phyloP scores from a whole-genome alignment of 35 echinoderm and acorn worm species.

The Heliocidaris tuberculata region DNA sequence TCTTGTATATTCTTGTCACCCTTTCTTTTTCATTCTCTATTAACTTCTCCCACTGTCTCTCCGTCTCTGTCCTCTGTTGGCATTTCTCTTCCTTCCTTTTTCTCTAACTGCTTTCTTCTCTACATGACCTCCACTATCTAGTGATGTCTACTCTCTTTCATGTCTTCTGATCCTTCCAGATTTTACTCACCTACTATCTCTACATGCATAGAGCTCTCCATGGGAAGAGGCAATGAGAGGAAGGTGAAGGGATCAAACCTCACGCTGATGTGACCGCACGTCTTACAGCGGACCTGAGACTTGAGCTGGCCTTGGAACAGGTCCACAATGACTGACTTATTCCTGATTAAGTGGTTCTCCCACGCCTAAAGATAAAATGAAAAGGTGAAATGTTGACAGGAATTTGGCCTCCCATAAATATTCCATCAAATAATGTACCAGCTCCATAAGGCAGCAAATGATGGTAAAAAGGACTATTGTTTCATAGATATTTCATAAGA shows the following conservation, averaged over 20 bases:
- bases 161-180: neutral
- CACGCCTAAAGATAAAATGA: constrained; percentile 67
- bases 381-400: neutral
- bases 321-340: constrained; percentile 92
- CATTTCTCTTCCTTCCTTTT: too few relatives aligned
- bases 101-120: too few relatives aligned
- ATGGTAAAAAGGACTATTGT: too few relatives aligned
- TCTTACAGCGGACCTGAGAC: constrained; percentile 96
- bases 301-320: constrained; percentile 93
- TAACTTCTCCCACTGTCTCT: too few relatives aligned
- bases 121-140: too few relatives aligned
- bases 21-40: too few relatives aligned
- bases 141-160: too few relatives aligned
- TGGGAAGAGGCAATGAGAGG: constrained; percentile 92
- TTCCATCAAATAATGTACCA: too few relatives aligned
- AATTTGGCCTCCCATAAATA: neutral
- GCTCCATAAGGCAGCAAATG: too few relatives aligned
- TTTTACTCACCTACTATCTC: constrained; percentile 92
- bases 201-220: constrained; percentile 99
- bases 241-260: constrained; percentile 99
- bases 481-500: too few relatives aligned
- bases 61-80: too few relatives aligned
- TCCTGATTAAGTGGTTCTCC: constrained; percentile 90
- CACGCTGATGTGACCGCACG: constrained; percentile 86
- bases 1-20: too few relatives aligned